Evolutionary conservation across 92 coral and sea anemone species (phyloP), one percentile per base, ranked within the genome.

Genomic region (Nematostella vectensis): DNA sequence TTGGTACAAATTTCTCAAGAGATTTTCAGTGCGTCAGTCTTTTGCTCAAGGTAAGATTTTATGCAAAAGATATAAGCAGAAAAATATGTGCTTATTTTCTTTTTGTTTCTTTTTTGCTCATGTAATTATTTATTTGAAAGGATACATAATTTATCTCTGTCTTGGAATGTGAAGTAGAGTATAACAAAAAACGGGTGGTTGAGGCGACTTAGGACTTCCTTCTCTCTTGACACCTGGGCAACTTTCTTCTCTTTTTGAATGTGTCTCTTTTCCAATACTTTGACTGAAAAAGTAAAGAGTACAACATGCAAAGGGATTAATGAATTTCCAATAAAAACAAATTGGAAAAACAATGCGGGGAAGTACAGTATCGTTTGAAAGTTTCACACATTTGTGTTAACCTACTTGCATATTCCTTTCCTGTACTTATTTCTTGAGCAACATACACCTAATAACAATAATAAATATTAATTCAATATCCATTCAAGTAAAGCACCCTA

Each of bases 81-180:
- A n/a, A n/a, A n/a, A n/a, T n/a, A n/a, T n/a, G n/a, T n/a, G n/a
- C n/a, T n/a, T n/a, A n/a, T n/a, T n/a, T n/a, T n/a, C n/a, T n/a
- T n/a, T n/a, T n/a, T n/a, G n/a, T n/a, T n/a, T n/a, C n/a, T n/a
- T n/a, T n/a, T n/a, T n/a, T n/a, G n/a, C n/a, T n/a, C n/a, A n/a
- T n/a, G n/a, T n/a, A n/a, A n/a, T n/a, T n/a, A n/a, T n/a, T n/a
- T n/a, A n/a, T 4, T 37, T 40, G 11, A 29, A 81, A 85, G 96
- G 99, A 93, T 93, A 93, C 99, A 93, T 17, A 93, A 77, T 48
- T 88, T 88, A 47, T 93, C 96, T 47, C 86, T 93, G 60, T 93
- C 99, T 61, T 93, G 99, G 57, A 93, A 93, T 18, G 99, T 93
- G 54, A 93, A 93, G 37, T 70, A 93, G 33, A 93, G 94, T 40